A percentile compares a stretch with the other conserved stretches of the same genome.
These are phyloP conservation scores for Zaprionus inermis DNA, from an alignment of 1,140 invertebrate genomes.

Conservation along the genomic window DNA sequence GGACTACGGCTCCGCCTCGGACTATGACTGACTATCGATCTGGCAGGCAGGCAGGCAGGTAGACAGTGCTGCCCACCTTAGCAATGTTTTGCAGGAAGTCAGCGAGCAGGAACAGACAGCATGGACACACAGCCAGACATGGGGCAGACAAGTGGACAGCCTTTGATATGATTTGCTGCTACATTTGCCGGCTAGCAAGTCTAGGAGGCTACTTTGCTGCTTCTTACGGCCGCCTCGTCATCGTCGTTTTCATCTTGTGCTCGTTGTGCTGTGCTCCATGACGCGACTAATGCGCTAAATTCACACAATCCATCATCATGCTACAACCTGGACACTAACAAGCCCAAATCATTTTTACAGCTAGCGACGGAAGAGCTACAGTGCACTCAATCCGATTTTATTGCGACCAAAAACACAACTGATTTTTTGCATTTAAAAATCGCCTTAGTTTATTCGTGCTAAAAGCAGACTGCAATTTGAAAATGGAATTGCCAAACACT, in stretches of 20 bases:
- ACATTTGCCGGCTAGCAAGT: slow-evolving; percentile 32
- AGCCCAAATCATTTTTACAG: slow-evolving; percentile 77
- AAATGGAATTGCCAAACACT: too few species aligned
- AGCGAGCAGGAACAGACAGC: neutral
- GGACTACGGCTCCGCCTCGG: slow-evolving; percentile 20
- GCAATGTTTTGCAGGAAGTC: slow-evolving; percentile 41
- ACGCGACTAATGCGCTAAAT: slow-evolving; percentile 82
- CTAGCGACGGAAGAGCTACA: slow-evolving; percentile 37
- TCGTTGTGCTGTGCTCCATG: slow-evolving; percentile 43
- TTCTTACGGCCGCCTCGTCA: slow-evolving; percentile 14
- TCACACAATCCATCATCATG: slow-evolving; percentile 83
- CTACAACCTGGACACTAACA: slow-evolving; percentile 75
- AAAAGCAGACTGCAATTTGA: too few species aligned
- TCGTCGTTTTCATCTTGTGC: slow-evolving; percentile 35
- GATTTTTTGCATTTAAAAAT: neutral
- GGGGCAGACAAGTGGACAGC: slow-evolving; percentile 27
- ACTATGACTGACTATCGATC: slow-evolving; percentile 59
- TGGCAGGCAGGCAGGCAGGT: slow-evolving; percentile 19
- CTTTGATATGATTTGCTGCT: slow-evolving; percentile 63
- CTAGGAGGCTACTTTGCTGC: slow-evolving; percentile 16
- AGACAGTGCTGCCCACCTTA: slow-evolving; percentile 60
- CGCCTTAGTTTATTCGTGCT: neutral
- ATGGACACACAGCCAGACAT: slow-evolving; percentile 27
- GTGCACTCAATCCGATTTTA: slow-evolving; percentile 10
- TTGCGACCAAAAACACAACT: neutral